Evolutionary conservation across 2,888 invertebrate genomes (phyloP).

Genomic region (Dione juno): DNA sequence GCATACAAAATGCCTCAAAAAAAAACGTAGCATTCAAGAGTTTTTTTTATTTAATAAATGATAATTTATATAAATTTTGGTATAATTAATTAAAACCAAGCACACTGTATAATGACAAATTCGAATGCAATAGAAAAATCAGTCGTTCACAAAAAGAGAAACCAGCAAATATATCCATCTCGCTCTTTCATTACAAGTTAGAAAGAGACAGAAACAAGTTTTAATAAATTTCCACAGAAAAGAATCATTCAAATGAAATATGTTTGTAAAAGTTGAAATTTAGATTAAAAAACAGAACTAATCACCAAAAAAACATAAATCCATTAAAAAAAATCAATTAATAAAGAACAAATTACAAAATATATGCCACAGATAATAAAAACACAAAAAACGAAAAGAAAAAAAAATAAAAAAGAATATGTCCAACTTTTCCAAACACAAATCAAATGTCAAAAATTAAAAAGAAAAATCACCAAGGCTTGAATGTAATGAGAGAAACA

Average conservation of each 20-base stretch:
- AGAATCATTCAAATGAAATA: background rate
- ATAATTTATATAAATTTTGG: too few species aligned
- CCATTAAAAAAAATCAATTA: background rate
- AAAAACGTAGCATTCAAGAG: too few species aligned
- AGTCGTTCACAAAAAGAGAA: background rate
- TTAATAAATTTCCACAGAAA: background rate
- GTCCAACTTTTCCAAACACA: background rate
- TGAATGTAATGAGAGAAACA: too few species aligned
- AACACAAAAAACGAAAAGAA: background rate
- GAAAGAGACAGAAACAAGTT: background rate
- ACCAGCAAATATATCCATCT: background rate
- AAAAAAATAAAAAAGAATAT: background rate
- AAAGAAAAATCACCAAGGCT: background rate
- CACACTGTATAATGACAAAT: constrained; percentile 1
- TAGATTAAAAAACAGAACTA: background rate
- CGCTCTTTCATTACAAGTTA: background rate
- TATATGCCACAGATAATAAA: too few species aligned
- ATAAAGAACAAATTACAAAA: too few species aligned
- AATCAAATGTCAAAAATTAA: background rate
- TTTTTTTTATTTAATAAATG: too few species aligned
- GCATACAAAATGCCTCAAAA: too few species aligned
- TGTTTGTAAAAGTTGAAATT: background rate
- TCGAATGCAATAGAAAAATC: background rate
- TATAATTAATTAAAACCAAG: background rate
- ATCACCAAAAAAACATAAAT: background rate